Conservation (phyloP, 2,888 invertebrate species). For the Oscheius sp. region DNA sequence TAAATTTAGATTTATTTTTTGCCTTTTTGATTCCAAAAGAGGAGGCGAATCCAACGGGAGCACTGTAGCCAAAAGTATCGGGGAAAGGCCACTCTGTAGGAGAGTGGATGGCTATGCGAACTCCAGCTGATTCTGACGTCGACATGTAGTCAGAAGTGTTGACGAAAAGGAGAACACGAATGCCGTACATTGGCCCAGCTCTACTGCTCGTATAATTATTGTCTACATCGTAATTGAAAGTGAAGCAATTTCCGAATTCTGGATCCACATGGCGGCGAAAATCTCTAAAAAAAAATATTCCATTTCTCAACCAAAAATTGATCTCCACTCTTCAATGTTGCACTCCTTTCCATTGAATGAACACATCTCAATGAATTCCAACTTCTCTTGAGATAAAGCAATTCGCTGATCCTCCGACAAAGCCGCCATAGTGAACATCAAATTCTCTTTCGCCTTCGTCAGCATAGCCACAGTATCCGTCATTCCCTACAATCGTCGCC, state of each 20-base stretch:
- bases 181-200: constrained; percentile 64
- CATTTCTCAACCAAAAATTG: background rate
- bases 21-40: constrained; percentile 59
- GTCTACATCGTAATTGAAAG: constrained; percentile 57
- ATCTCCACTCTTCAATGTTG: constrained; percentile 49
- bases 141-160: constrained; percentile 62
- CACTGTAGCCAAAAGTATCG: constrained; percentile 59
- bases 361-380: constrained; percentile 61
- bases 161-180: constrained; percentile 55
- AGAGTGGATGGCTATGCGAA: constrained; percentile 54
- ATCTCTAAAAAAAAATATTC: constrained; percentile 49
- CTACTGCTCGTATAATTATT: constrained; percentile 56
- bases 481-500: constrained; percentile 47
- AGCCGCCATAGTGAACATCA: constrained; percentile 62
- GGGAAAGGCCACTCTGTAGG: constrained; percentile 59
- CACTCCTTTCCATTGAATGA: constrained; percentile 62
- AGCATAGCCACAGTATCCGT: constrained; percentile 61
- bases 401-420: constrained; percentile 50
- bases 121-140: constrained; percentile 57
- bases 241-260: constrained; percentile 60
- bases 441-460: constrained; percentile 58
- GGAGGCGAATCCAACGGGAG: constrained; percentile 57
- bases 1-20: constrained; percentile 4
- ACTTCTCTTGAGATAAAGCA: constrained; percentile 51
- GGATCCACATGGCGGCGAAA: constrained; percentile 59